phyloP scores from a whole-genome alignment of 2,797 vertebrate genomes.

The Schizopygopsis pylzovi region DNA sequence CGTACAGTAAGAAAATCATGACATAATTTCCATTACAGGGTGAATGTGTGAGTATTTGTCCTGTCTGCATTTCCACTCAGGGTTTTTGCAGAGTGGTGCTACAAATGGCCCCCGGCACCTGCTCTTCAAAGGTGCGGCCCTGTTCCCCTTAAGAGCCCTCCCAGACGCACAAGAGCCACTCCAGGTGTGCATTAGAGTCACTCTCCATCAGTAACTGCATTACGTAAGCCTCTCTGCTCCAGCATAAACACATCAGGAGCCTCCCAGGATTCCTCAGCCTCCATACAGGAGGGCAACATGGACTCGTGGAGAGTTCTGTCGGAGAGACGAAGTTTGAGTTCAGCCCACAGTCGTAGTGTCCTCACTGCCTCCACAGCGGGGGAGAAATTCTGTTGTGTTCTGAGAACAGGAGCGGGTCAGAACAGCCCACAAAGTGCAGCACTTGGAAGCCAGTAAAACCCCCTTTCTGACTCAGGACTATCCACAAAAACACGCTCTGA shows the following conservation, averaged over 20 bases:
- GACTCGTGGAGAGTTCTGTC: neutral
- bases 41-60: constrained; percentile 1
- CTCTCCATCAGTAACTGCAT: constrained; percentile 33
- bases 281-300: neutral
- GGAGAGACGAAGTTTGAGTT: constrained; percentile 17
- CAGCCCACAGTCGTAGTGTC: constrained; percentile 24
- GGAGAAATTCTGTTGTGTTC: constrained; percentile 44
- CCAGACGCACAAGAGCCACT: constrained; percentile 31
- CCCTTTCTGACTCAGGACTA: constrained; percentile 50
- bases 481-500: constrained; percentile 12
- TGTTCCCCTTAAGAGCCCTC: constrained; percentile 21
- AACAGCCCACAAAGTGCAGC: constrained; percentile 40
- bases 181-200: constrained; percentile 40
- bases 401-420: constrained; percentile 40
- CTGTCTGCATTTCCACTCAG: neutral
- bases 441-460: constrained; percentile 45
- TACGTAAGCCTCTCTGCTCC: constrained; percentile 33
- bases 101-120: constrained; percentile 6
- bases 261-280: constrained; percentile 39
- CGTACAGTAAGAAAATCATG: neutral
- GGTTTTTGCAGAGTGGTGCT: neutral
- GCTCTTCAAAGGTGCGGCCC: constrained; percentile 26
- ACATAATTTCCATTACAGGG: neutral
- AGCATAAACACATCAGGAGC: constrained; percentile 5
- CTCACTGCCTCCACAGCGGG: constrained; percentile 54